Evolutionary conservation across 2,888 invertebrate genomes (phyloP), one percentile per base, ranked within the genome.

Genomic region (Iselma pallidipennis): DNA sequence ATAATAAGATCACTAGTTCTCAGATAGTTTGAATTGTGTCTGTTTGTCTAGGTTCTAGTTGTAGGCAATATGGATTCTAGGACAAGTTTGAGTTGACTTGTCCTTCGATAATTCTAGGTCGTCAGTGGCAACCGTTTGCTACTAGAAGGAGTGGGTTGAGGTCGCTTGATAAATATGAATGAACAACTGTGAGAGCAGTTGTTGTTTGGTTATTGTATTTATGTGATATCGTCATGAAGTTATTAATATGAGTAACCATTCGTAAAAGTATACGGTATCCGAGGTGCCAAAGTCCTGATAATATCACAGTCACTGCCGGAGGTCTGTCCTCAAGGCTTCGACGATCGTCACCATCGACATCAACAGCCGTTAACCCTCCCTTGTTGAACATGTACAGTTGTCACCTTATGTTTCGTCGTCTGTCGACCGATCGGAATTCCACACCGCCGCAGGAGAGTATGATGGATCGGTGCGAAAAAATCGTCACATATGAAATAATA

Each of bases 401-500:
- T 26, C 53, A 37, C 16, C 37, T 33, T 6, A 14, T 16, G 49
- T 53, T 31, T 26, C 19, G 21, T 56, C 45, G 21, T 52, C 23
- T 26, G 16, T 14, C 49, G 16, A 48, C 31, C 29, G 48, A 23
- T 26, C 50, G 51, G 49, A 57, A 58, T 62, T 59, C 58, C 52
- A 16, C 29, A 26, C 25, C 49, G 50, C 51, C 28, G 12, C 51
- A 29, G 51, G 16, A 50, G 55, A 31, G 56, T 65, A 72, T 72
- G 72, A 72, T 71, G 71, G 61, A 71, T 71, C 66, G 71, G 56
- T 57, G 63, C 52, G 57, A 67, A 74, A 73, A 75, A 74, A 74
- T 71, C 62, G 71, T 66, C 72, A 71, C 71, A 70, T 73, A 73
- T 72, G 69, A 71, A 72, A 72, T 74, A 74, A 73, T 74, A 72